Percentiles rank a stretch among this genome's conserved stretches.
Conservation (phyloP, 37 sponge, comb jelly and placozoan genomes). For the Crambe crambe region DNA sequence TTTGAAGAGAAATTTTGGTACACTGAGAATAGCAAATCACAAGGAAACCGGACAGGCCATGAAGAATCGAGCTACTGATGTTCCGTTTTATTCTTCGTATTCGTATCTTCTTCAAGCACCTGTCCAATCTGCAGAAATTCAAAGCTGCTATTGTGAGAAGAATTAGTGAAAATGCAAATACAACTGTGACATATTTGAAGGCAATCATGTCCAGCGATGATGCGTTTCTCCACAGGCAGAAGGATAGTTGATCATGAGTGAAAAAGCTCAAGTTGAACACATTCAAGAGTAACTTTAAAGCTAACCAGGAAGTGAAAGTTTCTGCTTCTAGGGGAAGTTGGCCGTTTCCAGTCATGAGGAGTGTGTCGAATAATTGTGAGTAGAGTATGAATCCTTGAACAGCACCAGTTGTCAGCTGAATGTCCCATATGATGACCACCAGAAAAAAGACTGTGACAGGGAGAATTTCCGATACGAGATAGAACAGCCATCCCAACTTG, state of each 20-base stretch:
- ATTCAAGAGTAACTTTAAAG: constrained; percentile 2
- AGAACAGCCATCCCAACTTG: constrained; percentile 26
- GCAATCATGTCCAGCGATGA: constrained; percentile 19
- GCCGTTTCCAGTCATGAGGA: constrained; percentile 21
- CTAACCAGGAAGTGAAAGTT: neutral
- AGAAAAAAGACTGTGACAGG: constrained; percentile 32
- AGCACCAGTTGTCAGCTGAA: constrained; percentile 43
- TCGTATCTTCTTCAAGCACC: neutral
- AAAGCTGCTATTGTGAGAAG: neutral
- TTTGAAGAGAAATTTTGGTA: neutral
- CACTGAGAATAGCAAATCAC: constrained; percentile 19
- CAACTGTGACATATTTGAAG: constrained; percentile 37
- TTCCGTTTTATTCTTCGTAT: neutral
- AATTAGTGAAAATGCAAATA: constrained; percentile 23
- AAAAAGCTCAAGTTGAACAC: constrained; percentile 46
- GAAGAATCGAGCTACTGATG: neutral
- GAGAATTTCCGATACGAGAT: constrained; percentile 33
- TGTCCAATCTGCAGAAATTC: no score
- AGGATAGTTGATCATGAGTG: neutral
- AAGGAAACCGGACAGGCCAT: constrained; percentile 28
- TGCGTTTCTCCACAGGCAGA: constrained; percentile 33
- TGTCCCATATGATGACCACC: constrained; percentile 8
- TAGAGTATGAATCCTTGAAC: constrained; percentile 42
- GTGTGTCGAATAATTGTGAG: constrained; percentile 14
- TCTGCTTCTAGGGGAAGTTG: neutral